Base-by-base conservation (phyloP, 1,140 invertebrate species). In the Drosophila ananassae region DNA sequence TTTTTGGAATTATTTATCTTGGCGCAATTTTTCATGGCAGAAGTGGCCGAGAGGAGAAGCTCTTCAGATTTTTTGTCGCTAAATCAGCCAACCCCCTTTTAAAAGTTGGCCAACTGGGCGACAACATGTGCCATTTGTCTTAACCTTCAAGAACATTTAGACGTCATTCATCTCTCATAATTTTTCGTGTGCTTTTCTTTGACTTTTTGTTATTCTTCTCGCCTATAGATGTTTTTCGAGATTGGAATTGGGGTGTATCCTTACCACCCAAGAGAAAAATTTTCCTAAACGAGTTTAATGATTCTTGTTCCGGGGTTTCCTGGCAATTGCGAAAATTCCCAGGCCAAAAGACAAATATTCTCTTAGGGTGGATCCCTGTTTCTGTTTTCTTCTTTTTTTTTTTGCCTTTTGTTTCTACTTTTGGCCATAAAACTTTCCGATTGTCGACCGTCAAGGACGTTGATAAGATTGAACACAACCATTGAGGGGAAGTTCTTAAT, bases 161-260 rank as follows among this genome's bases (percentile, higher is more conserved):
- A 90, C 87, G 87, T 90, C 87, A 90, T 87, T 79, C 87, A 87
- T 90, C 72, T 90, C 66, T 84, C 80, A 79, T 89, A 84, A 82
- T 80, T 81, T 89, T 28, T 59, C 56, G 51, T 53, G 64, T 64
- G 75, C 78, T 83, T 82, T 72, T 73, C 39, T 46, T 57, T 48
- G 62, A 46, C 24, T 71, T 21, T 44, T 68, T 24, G 50, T 28
- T 28, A 28, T 28, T 28, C 25, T 28, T 37, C 44, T 37, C 30
- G n/a, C 44, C 47, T 39, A 32, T 71, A 34, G 41, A 21, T 32
- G 30, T 32, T 32, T 32, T 32, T 2, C 30, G 25, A 28, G 3
- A 10, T 10, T 10, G 34, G 10, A 37, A 37, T 37, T 37, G 12
- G 34, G 12, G 12, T 10, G 9, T 10, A 28, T 10, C 8, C 8